A percentile compares a stretch with the other conserved stretches of the same genome.
These are phyloP conservation scores for Thysanoteuthis rhombus DNA, from an alignment of 2,888 invertebrate species.

Conservation along the genomic window DNA sequence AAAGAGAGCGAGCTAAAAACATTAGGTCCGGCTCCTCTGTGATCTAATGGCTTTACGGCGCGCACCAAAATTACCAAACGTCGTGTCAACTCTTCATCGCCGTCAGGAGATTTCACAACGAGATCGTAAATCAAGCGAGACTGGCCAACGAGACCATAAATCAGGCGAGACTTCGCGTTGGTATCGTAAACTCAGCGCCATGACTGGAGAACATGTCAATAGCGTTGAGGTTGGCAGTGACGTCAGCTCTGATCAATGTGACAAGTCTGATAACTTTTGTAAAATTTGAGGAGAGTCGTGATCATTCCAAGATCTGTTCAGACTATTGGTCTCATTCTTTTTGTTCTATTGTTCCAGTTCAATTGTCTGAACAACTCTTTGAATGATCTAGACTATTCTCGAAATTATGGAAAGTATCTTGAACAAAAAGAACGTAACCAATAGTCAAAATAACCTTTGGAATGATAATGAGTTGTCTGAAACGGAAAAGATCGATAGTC, in stretches of 20 bases:
- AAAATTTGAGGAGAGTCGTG: not conserved
- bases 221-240: not conserved
- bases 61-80: not conserved
- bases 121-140: not conserved
- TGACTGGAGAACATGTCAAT: not conserved
- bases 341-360: not conserved
- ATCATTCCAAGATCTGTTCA: not conserved
- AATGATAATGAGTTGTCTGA: no score
- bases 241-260: not conserved
- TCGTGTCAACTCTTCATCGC: not conserved
- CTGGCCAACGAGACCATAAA: slow-evolving; percentile 12
- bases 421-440: no score
- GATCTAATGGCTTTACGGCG: not conserved
- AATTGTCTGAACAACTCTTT: not conserved
- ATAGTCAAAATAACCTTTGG: no score
- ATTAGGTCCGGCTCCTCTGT: not conserved
- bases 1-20: not conserved
- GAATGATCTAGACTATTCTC: not conserved
- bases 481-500: no score
- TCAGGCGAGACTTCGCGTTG: not conserved
- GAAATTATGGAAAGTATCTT: no score
- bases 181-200: slow-evolving; percentile 12
- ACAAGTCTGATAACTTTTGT: not conserved
- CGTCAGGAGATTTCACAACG: not conserved
- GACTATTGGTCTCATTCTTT: not conserved